Evolutionary conservation across 2,797 vertebrate genomes (phyloP), one percentile per base, ranked within the genome.

Genomic region (Acanthurus leucopareius): DNA sequence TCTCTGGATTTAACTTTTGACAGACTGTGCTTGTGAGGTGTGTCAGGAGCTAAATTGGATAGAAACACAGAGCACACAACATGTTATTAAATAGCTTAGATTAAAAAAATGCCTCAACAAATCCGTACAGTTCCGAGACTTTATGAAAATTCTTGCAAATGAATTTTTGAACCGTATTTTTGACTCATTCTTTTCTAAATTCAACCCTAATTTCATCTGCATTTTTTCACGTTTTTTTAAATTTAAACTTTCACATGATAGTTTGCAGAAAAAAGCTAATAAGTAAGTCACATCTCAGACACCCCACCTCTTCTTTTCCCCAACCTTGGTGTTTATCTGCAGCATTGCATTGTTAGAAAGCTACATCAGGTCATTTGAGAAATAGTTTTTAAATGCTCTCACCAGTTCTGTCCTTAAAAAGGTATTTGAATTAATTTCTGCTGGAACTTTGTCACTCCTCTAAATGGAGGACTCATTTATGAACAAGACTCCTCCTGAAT

Each of bases 1-100:
- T 68, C 79, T 54, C 14, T 45, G 67, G 68, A 53, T 79, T 59
- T 42, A 52, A 82, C 72, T 80, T 69, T 16, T 78, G 68, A 69
- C 64, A 75, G 68, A 73, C 11, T 63, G 72, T 38, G 35, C 61
- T 68, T 47, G 51, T 32, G 79, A 77, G 71, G 53, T 60, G 79
- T 59, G 73, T 80, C 58, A 17, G 77, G 14, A 38, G 51, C 42
- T 59, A 32, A 73, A 67, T 2, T 38, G 56, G 57, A 40, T 14
- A 25, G 19, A 70, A 58, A 64, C 54, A 8, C 19, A 53, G 53
- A 22, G 32, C 3, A 25, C 3, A 25, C 14, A 45, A 48, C 25
- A 53, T 56, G 47, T 32, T 53, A 42, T 63, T 49, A 19, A 71
- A 59, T 40, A 19, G 20, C 58, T 63, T 10, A 38, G 17, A 72